Conservation (phyloP, 2,113 vertebrate species). For the Girardinichthys multiradiatus region DNA sequence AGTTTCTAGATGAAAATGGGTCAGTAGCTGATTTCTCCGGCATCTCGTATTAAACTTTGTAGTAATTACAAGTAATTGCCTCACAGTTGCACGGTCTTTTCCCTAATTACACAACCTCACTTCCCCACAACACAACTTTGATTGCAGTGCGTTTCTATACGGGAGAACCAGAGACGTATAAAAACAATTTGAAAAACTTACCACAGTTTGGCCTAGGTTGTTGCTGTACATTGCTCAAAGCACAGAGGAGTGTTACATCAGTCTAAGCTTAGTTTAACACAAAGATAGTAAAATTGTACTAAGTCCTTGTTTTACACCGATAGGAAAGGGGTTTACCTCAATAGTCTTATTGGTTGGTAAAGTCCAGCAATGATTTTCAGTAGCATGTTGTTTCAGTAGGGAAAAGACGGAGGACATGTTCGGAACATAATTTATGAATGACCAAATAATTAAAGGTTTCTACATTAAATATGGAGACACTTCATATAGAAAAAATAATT, state of each 20-base stretch:
- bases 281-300: background rate
- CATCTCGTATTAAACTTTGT: too few species aligned
- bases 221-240: too few species aligned
- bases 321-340: background rate
- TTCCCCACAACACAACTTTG: too few species aligned
- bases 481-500: slow-evolving; percentile 28
- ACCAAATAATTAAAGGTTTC: slow-evolving; percentile 15
- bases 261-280: background rate
- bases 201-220: too few species aligned
- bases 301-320: background rate
- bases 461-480: slow-evolving; percentile 45
- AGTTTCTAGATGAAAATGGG: too few species aligned
- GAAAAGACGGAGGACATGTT: slow-evolving; percentile 5
- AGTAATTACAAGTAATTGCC: too few species aligned
- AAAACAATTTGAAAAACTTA: background rate
- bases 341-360: background rate
- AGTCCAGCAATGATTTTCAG: slow-evolving; percentile 25
- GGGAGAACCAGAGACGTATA: too few species aligned
- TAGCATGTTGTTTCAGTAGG: slow-evolving; percentile 37
- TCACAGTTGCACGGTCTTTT: too few species aligned
- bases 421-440: background rate
- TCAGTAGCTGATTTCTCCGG: too few species aligned
- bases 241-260: background rate
- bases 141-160: too few species aligned
- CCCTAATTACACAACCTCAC: too few species aligned